phyloP scores from a whole-genome alignment of 2,113 vertebrate species.

The Pteronura brasiliensis region DNA sequence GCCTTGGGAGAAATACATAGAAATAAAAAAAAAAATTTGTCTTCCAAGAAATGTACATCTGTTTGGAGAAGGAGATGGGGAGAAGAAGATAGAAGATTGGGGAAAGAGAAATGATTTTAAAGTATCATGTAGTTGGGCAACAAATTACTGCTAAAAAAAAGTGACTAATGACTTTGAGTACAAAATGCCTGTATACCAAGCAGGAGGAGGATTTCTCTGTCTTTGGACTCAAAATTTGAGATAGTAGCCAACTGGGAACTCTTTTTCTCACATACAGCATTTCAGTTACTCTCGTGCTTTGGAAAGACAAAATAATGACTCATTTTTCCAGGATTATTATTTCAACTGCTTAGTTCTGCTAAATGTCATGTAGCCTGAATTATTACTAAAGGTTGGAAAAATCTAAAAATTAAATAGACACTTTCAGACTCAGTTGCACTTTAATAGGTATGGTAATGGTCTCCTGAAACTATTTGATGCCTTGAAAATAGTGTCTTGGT shows the following conservation, averaged over 20 bases:
- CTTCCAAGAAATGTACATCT: neutral
- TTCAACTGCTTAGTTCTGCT: slow-evolving; percentile 35
- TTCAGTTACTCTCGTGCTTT: slow-evolving; percentile 23
- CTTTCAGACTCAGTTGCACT: neutral
- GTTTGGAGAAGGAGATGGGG: neutral
- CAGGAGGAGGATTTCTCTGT: neutral
- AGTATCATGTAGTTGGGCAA: neutral
- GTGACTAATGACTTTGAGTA: neutral
- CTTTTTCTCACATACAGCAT: neutral
- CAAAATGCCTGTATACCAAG: neutral
- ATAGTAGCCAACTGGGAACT: neutral
- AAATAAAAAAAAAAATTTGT: neutral
- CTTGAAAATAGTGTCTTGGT: neutral
- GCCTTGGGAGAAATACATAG: neutral
- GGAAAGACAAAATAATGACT: slow-evolving; percentile 40
- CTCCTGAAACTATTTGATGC: neutral
- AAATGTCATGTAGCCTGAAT: slow-evolving; percentile 29
- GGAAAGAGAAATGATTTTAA: neutral
- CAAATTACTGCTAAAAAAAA: neutral
- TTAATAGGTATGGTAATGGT: neutral
- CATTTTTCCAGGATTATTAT: slow-evolving; percentile 44
- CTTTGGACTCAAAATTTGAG: neutral
- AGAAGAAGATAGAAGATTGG: neutral
- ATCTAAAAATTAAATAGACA: slow-evolving; percentile 36
- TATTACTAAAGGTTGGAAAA: slow-evolving; percentile 23